Evolutionary conservation across 1,140 invertebrate genomes (phyloP).

Genomic region (Euura lappo): DNA sequence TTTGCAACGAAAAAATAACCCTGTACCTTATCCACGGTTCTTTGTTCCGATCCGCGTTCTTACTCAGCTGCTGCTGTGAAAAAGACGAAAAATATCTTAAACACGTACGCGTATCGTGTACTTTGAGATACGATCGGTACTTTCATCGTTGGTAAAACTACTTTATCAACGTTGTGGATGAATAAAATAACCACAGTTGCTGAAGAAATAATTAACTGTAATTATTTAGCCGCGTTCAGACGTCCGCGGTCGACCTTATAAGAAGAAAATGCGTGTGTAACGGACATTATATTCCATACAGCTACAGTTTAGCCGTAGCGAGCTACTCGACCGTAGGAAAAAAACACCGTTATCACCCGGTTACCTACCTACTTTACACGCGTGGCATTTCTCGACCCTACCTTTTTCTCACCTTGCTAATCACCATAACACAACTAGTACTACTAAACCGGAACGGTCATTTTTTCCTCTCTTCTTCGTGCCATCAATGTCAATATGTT

Average conservation of each 20-base stretch:
- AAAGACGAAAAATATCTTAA: too few species aligned
- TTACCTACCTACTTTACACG: conserved; percentile 42
- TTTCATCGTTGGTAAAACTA: not conserved
- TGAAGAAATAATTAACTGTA: not conserved
- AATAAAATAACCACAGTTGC: too few species aligned
- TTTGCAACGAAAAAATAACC: not conserved
- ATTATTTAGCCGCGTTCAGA: not conserved
- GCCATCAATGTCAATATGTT: too few species aligned
- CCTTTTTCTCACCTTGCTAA: not conserved
- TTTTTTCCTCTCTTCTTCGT: too few species aligned
- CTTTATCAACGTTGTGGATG: too few species aligned
- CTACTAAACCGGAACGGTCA: too few species aligned
- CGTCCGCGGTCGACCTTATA: not conserved
- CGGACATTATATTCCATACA: not conserved
- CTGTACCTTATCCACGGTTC: not conserved
- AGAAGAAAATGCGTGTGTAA: not conserved
- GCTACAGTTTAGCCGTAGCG: not conserved
- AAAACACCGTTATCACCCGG: conserved; percentile 53
- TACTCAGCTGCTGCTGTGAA: not conserved
- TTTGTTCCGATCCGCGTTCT: not conserved
- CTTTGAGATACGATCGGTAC: too few species aligned
- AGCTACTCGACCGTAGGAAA: conserved; percentile 11
- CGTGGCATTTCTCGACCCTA: conserved; percentile 37
- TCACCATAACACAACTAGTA: not conserved
- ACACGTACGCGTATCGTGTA: too few species aligned